Evolutionary conservation across 2,797 vertebrate genomes (phyloP).

Genomic region (Nannoperca obscura): DNA sequence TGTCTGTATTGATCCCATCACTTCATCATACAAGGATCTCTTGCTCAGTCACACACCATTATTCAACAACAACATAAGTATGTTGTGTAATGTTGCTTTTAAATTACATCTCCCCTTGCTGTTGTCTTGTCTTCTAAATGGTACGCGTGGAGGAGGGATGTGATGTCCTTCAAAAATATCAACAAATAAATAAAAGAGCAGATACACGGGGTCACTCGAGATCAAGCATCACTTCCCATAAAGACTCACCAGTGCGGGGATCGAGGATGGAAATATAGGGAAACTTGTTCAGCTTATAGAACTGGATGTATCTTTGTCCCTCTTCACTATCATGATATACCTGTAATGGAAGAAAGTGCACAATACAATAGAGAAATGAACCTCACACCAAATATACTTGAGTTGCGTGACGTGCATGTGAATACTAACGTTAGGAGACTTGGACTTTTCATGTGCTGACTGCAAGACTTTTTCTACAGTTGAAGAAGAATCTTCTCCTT

Average conservation of each 20-base stretch:
- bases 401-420: neutral
- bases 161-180: neutral
- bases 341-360: constrained; percentile 77
- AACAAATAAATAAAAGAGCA: too few species aligned
- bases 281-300: constrained; percentile 98
- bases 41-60: neutral
- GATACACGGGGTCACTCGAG: neutral
- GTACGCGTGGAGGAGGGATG: neutral
- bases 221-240: neutral
- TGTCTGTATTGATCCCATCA: neutral
- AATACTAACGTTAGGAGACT: neutral
- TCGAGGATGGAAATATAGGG: constrained; percentile 99
- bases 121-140: constrained; percentile 1
- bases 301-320: constrained; percentile 98
- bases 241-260: constrained; percentile 94
- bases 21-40: neutral
- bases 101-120: neutral
- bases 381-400: neutral
- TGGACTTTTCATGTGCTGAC: neutral
- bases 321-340: constrained; percentile 99
- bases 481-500: neutral
- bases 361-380: neutral
- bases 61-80: neutral
- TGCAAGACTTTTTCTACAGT: neutral
- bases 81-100: neutral